Evolutionary conservation across 2,113 vertebrate genomes (phyloP).

Genomic region (Lophotis ruficrista): DNA sequence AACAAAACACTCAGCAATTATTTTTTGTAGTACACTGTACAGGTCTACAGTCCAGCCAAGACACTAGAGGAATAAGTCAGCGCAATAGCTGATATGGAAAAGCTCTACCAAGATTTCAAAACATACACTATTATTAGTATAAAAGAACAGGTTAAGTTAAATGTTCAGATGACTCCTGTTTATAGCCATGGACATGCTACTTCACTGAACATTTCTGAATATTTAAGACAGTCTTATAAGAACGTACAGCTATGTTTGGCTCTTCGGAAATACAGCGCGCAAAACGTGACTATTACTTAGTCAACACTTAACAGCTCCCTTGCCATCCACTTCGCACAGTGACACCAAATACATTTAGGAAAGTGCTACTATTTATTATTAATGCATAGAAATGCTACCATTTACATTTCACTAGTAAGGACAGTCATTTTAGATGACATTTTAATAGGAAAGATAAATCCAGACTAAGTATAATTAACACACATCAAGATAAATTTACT

Average conservation of each 20-base stretch:
- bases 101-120: neutral
- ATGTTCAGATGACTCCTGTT: neutral
- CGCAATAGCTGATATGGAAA: neutral
- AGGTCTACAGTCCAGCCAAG: neutral
- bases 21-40: neutral
- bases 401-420: neutral
- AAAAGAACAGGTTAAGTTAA: neutral
- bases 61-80: neutral
- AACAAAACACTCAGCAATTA: neutral
- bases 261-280: neutral
- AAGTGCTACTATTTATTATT: neutral
- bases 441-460: neutral
- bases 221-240: neutral
- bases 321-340: neutral
- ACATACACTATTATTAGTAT: neutral
- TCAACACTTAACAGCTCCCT: neutral
- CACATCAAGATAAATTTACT: neutral
- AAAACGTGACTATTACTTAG: neutral
- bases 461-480: neutral
- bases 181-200: neutral
- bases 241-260: neutral
- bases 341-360: neutral
- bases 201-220: neutral
- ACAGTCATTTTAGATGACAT: neutral
- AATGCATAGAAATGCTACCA: neutral